Evolutionary conservation across 2,797 vertebrate species (phyloP).

Genomic region (Emydoidea blandingii): DNA sequence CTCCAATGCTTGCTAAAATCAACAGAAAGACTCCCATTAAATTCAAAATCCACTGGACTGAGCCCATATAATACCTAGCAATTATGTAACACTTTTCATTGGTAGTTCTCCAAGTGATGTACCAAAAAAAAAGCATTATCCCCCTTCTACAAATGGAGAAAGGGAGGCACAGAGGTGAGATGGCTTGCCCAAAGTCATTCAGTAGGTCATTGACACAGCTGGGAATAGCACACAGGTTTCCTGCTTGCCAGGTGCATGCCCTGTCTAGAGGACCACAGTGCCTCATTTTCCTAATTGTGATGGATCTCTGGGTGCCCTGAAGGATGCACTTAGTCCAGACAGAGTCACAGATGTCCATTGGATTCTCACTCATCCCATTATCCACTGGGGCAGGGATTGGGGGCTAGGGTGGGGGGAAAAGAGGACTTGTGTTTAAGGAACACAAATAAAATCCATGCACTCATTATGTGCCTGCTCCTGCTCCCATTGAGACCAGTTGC

Average conservation of each 20-base stretch:
- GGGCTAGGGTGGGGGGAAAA: not conserved
- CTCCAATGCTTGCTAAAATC: constrained; percentile 30
- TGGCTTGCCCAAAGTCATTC: not conserved
- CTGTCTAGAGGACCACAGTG: not conserved
- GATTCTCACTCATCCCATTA: not conserved
- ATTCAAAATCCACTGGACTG: constrained; percentile 27
- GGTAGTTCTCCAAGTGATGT: constrained; percentile 17
- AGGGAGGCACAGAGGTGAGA: not conserved
- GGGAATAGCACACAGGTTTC: not conserved
- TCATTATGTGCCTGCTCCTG: not conserved
- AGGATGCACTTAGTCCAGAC: not conserved
- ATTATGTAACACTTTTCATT: not conserved
- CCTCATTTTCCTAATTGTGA: not conserved
- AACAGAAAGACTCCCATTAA: not conserved
- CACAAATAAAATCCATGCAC: not conserved
- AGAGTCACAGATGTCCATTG: not conserved
- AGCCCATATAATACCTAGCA: not conserved
- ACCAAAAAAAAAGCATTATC: not conserved
- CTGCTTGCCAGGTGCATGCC: not conserved
- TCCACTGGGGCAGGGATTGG: not conserved
- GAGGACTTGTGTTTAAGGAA: not conserved
- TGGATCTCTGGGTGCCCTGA: not conserved
- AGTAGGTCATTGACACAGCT: not conserved
- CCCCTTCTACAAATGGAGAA: not conserved
- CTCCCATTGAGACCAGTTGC: not conserved